phyloP scores from a whole-genome alignment of 2,888 invertebrate species.

The Watsonalla binaria region DNA sequence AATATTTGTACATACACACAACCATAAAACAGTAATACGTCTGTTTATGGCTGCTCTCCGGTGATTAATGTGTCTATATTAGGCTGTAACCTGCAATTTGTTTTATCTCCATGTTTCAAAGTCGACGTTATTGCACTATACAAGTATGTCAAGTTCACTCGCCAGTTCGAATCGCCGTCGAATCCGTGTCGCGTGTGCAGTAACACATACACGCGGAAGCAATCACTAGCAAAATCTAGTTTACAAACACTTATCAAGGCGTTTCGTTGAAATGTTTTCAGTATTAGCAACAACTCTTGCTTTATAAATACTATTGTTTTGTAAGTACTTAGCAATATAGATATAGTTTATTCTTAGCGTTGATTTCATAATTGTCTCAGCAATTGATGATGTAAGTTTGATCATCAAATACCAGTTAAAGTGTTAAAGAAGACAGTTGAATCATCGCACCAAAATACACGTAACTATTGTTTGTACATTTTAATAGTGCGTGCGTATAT shows the following conservation, averaged over 20 bases:
- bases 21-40: not conserved
- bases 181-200: not conserved
- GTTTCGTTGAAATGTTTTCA: too few relatives aligned
- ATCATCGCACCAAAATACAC: constrained; percentile 21
- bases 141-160: not conserved
- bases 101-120: not conserved
- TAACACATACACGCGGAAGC: not conserved
- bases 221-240: not conserved
- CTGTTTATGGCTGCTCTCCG: not conserved
- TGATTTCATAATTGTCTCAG: constrained; percentile 13
- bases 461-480: constrained; percentile 19
- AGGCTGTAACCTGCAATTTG: not conserved
- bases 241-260: not conserved
- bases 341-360: constrained; percentile 12
- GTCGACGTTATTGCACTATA: not conserved
- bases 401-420: constrained; percentile 18
- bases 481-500: constrained; percentile 3
- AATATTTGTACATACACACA: too few relatives aligned
- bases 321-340: constrained; percentile 10
- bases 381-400: constrained; percentile 25
- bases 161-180: not conserved
- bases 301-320: not conserved
- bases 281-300: not conserved
- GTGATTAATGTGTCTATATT: not conserved
- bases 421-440: constrained; percentile 22